These are phyloP conservation scores for Luidia sarsii DNA, from an alignment of 53 echinoderm and acorn worm species.

Conservation along the genomic window DNA sequence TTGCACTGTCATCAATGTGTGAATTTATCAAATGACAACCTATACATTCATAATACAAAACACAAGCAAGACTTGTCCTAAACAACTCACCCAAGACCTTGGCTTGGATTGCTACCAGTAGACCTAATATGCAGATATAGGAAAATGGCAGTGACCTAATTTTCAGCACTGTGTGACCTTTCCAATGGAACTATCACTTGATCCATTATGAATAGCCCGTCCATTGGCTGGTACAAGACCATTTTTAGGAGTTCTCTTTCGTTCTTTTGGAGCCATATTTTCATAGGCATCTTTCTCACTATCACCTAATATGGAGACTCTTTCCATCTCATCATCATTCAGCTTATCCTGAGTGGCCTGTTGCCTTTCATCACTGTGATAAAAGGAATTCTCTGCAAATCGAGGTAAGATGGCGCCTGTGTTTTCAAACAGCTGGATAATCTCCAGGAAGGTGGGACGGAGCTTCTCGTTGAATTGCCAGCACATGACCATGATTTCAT, in stretches of 20 bases:
- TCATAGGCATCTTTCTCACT: conserved; percentile 60
- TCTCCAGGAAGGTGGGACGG: conserved; percentile 85
- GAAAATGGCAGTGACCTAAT: no score
- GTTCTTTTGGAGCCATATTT: conserved; percentile 46
- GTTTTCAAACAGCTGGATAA: conserved; percentile 69
- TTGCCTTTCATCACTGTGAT: conserved; percentile 66
- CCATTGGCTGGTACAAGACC: conserved; percentile 48
- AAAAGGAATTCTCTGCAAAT: conserved; percentile 76
- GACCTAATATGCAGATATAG: no score
- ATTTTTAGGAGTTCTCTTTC: conserved; percentile 37
- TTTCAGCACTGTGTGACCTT: conserved; percentile 85
- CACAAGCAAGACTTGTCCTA: no score
- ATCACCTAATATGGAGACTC: conserved; percentile 68
- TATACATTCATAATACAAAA: no score
- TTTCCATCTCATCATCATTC: conserved; percentile 68
- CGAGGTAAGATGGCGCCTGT: conserved; percentile 63
- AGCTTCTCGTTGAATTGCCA: conserved; percentile 96
- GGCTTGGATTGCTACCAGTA: no score
- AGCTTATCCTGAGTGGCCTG: conserved; percentile 50
- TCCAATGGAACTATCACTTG: conserved; percentile 51
- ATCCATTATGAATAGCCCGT: conserved; percentile 36
- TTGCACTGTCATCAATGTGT: no score
- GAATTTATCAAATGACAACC: no score
- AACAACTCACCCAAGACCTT: no score
- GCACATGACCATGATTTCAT: conserved; percentile 88